Evolutionary conservation across 64 coral and sea anemone genomes (phyloP).

Genomic region (Actinia equina): DNA sequence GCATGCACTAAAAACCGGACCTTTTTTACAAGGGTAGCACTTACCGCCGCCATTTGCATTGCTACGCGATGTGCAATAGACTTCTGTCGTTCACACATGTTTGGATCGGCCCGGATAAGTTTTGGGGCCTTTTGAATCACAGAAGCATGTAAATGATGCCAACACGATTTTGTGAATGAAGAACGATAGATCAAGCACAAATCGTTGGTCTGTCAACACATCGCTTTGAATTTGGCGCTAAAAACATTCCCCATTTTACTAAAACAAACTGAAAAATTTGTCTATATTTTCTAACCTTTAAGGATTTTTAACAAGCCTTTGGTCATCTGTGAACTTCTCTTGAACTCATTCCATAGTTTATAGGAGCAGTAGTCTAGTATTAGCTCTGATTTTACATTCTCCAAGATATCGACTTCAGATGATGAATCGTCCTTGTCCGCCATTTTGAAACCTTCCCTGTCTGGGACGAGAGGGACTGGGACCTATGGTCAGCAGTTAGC

Average conservation of each 20-base stretch:
- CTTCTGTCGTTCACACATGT: no score
- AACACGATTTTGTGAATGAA: no score
- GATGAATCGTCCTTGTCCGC: not conserved
- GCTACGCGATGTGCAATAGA: no score
- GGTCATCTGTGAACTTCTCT: not conserved
- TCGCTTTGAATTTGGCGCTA: not conserved
- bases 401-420: not conserved
- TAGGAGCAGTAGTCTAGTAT: constrained; percentile 1
- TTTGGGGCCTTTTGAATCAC: no score
- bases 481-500: not conserved
- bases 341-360: constrained; percentile 22
- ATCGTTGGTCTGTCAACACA: no score
- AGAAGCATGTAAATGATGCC: no score
- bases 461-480: not conserved
- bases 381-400: not conserved
- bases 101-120: no score
- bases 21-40: no score
- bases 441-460: not conserved
- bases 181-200: no score
- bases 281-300: not conserved
- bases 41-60: no score
- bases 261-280: not conserved
- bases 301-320: not conserved
- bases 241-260: not conserved
- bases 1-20: no score